Conservation (phyloP, 2,797 vertebrate genomes). For the Phoxinus dragarum region DNA sequence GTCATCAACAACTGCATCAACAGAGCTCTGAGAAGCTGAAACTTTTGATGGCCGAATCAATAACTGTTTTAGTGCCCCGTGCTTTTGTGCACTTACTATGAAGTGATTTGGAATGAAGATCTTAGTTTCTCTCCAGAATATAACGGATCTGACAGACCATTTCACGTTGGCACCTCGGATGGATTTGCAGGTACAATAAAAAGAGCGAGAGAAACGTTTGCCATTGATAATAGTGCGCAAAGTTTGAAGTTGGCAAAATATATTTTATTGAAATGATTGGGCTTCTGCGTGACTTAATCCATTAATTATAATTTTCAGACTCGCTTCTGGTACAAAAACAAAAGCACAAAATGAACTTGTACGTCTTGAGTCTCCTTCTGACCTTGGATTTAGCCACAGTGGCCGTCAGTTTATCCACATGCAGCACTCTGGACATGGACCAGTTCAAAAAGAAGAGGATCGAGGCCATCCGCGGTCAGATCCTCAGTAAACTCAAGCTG, state of each 20-base stretch:
- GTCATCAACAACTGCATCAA: slow-evolving; percentile 46
- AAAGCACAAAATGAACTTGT: slow-evolving; percentile 87
- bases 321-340: slow-evolving; percentile 32
- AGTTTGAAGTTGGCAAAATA: neutral
- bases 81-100: slow-evolving; percentile 31
- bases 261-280: slow-evolving; percentile 8
- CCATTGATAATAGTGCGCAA: neutral
- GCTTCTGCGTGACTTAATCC: neutral
- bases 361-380: slow-evolving; percentile 85
- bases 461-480: slow-evolving; percentile 94
- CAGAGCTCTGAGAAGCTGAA: slow-evolving; percentile 32
- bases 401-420: slow-evolving; percentile 91
- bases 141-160: slow-evolving; percentile 53
- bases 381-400: slow-evolving; percentile 87
- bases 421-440: slow-evolving; percentile 95
- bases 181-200: slow-evolving; percentile 62
- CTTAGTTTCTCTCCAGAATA: slow-evolving; percentile 31
- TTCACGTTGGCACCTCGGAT: slow-evolving; percentile 56
- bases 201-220: neutral
- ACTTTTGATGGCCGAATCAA: slow-evolving; percentile 44
- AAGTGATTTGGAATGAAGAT: slow-evolving; percentile 50
- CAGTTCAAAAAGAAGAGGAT: slow-evolving; percentile 96
- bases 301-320: slow-evolving; percentile 53
- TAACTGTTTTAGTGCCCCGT: slow-evolving; percentile 33
- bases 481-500: slow-evolving; percentile 96